These are phyloP conservation scores for Oithona nana DNA, from an alignment of 2,888 invertebrate genomes.

Conservation along the genomic window DNA sequence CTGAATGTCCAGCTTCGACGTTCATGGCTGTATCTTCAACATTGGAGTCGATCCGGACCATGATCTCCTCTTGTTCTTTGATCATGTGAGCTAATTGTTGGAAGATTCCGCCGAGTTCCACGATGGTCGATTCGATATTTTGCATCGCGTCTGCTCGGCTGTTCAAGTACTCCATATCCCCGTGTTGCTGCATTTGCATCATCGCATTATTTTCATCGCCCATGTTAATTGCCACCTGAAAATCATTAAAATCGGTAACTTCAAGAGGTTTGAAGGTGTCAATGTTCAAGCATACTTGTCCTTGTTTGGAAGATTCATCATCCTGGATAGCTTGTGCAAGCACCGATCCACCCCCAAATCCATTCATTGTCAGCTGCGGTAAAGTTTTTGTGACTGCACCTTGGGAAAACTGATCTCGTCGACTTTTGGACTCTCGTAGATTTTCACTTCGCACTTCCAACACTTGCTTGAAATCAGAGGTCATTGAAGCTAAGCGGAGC, in stretches of 20 bases:
- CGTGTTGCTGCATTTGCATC: conserved; percentile 19
- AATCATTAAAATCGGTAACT: not conserved
- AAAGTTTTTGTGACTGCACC: conserved; percentile 41
- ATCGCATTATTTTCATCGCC: conserved; percentile 21
- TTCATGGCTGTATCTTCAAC: conserved; percentile 86
- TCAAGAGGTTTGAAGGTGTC: not conserved
- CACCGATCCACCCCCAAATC: conserved; percentile 25
- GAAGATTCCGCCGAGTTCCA: conserved; percentile 92
- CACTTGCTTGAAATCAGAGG: conserved; percentile 90
- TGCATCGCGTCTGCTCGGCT: conserved; percentile 95
- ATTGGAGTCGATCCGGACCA: conserved; percentile 90
- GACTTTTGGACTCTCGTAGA: conserved; percentile 76
- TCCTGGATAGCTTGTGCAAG: conserved; percentile 31
- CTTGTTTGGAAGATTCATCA: conserved; percentile 21
- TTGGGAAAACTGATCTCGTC: conserved; percentile 76
- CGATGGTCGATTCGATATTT: conserved; percentile 94
- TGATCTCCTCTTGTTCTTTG: conserved; percentile 94
- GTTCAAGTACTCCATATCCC: conserved; percentile 64
- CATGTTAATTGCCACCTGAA: conserved; percentile 5
- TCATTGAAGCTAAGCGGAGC: conserved; percentile 88
- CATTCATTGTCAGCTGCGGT: conserved; percentile 37
- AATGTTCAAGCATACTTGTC: too few species aligned
- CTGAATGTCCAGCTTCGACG: conserved; percentile 90
- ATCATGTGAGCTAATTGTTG: conserved; percentile 55
- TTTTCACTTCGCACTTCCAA: conserved; percentile 95